Evolutionary conservation across 1,140 invertebrate species (phyloP), one percentile per base, ranked within the genome.

Genomic region (Vanessa atalanta): DNA sequence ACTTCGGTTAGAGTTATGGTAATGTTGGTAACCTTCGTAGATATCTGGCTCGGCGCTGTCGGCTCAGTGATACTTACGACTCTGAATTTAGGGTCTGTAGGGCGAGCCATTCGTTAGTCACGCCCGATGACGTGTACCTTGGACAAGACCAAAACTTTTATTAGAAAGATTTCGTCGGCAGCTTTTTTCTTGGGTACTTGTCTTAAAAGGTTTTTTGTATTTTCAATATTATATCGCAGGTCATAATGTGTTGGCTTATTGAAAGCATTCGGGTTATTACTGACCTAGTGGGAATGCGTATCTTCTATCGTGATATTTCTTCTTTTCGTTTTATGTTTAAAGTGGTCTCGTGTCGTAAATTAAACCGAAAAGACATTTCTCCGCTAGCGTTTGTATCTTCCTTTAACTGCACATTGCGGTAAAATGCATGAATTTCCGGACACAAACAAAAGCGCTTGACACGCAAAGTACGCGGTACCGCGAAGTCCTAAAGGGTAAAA

Each of bases 71-170:
- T 93, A 93, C 91, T 93, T 93, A 93, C 91, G 89, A 90, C 88
- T 93, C 89, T 78, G 89, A 87, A 93, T 93, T 93, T 88, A 93
- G 89, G 89, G 87, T 93, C 88, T 93, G 91, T 88, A 93, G 91
- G 88, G 89, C 91, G 89, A 93, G 89, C 91, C 91, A 93, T 91
- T 93, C 90, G 89, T 92, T 93, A 87, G 88, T 91, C 88, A 91
- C 91, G 91, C 88, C 88, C 84, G 89, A 81, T 93, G 91, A 93
- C 89, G 89, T 93, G 89, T 93, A 91, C 91, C 90, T 93, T 93
- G 89, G 90, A 93, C 90, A 93, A 92, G 84, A 93, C 90, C 88
- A 93, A 93, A 93, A 93, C 85, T 88, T 80, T 93, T 90, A 93
- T 93, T 93, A 93, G 87, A 91, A 90, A 84, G 78, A 84, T 77